Base-by-base conservation (phyloP, 2,113 vertebrate genomes). In the Notothenia rossii region DNA sequence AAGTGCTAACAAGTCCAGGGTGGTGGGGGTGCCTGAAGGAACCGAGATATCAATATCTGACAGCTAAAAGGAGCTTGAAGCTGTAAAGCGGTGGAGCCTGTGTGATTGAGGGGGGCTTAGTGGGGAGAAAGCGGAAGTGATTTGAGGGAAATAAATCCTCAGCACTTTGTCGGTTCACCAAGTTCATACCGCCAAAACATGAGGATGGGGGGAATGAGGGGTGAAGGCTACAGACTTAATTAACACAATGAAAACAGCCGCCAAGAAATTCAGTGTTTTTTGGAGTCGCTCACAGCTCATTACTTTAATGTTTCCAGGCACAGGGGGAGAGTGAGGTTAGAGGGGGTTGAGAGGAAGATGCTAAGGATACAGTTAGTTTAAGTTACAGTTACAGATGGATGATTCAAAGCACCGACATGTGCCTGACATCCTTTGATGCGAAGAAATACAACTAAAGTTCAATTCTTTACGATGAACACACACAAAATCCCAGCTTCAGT, bases 221-320 rank as follows among this genome's bases (percentile, higher is more conserved):
- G 69, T 67, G 68, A 84, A 73, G 81, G 81, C 71, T 85, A 84
- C 77, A 88, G 89, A 88, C 83, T 90, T 90, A 88, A 91, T 92
- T 91, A 91, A 85, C 85, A 87, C 90, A 90, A 88, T 88, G 86
- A 91, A 90, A 92, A 92, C 81, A 82, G 79, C 77, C 68, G 79
- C 88, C 85, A 89, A 91, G 87, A 91, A 89, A 87, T 75, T 61
- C 67, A 63, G 73, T 61, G 81, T 78, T 91, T 40, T 90, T 92
- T 73, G 72, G 78, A 81, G 81, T 81, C 55, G 81, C 88, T 91
- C 80, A 84, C 79, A 85, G 85, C 88, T 90, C 84, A 87, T 89
- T 90, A 88, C 87, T 83, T 89, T 86, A 82, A 86, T 85, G 87
- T 86, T 90, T 83, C 75, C 85, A 89, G 77, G 78, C 84, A 85